Evolutionary conservation across 1,140 invertebrate species (phyloP), one percentile per base, ranked within the genome.

Genomic region (Drosophila yakuba): DNA sequence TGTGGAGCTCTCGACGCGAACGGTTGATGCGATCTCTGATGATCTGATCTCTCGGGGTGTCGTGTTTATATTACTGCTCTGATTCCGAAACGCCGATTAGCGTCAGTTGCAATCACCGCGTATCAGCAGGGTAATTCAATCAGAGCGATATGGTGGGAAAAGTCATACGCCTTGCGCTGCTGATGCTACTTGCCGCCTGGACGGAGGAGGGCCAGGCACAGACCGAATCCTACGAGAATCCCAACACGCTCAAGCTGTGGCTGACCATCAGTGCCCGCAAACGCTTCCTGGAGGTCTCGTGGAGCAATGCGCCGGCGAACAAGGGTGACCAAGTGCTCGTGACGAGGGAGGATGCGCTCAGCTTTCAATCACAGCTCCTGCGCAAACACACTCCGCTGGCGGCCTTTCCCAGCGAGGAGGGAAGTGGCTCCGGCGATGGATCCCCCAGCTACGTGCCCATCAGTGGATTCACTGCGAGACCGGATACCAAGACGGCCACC

Each of bases 191-290:
- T 45, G 25, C 55, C 2, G 20, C 51, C 20, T 57, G 36, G 60
- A 51, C 74, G 7, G 32, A 52, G 39, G 32, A 32, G 32, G 32
- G 32, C 7, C 32, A 3, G 7, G 47, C 48, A 8, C 61, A 68
- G 35, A 20, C 32, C 32, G 12, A 44, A 52, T 32, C 56, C 35
- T 59, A 57, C 2, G 51, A 55, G 14, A 47, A 64, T 14, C 20
- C 47, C 0, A 23, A 64, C 3, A 38, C 36, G 12, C 43, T 86
- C 1, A 89, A 76, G 25, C 45, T 92, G 1, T 91, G 89, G 89
- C 48, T 92, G 2, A 92, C 91, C 11, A 91, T 92, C 23, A 92
- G 90, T 60, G 88, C 91, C 12, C 85, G 79, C 17, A 88, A 85
- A 45, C 67, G 90, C 11, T 88, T 76, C 41, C 15, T 92, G n/a